Base-by-base conservation (phyloP, 2,113 vertebrate species). In the Prolemur simus region DNA sequence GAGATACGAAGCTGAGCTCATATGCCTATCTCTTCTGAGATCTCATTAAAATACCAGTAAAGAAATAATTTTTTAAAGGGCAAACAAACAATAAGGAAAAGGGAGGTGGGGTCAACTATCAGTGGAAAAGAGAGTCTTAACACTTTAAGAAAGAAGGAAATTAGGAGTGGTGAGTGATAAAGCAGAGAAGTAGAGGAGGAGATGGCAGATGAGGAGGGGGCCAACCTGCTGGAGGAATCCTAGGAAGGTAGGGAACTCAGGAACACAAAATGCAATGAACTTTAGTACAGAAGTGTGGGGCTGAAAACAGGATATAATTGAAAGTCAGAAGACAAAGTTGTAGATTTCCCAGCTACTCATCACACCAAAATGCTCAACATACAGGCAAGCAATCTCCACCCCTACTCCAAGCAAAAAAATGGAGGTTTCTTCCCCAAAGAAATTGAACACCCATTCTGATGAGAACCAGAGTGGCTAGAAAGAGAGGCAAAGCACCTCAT, bases 31-130 rank as follows among this genome's bases (percentile, higher is more conserved):
- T 94, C 37, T 1, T 54, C 20, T 45, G 39, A 96, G 74, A 63
- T n/a, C 34, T 88, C 73, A 78, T 68, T 93, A 86, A 91, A 93
- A 95, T n/a, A 66, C 2, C 23, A 84, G 21, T 66, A 87, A 77
- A 73, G 37, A 92, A 92, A 66, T 81, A 81, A 6, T 49, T 66
- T 89, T 89, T 80, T 68, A 82, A 93, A 88, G 8, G 15, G n/a
- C 74, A 92, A 93, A 73, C 18, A 85, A 58, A 87, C 66, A 93
- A 47, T n/a, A 77, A 91, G 60, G 9, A 47, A 93, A 71, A 93
- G 47, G 29, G 32, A 7, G 68, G 29, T 63, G 27, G 42, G 52
- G 32, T 11, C 0, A 88, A 17, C 12, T 47, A 32, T 49, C 39
- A 89, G 25, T 91, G 25, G 52, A 87, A 94, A 92, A 68, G 13